Evolutionary conservation across 92 coral and sea anemone genomes (phyloP), one percentile per base, ranked within the genome.

Genomic region (Palythoa grandiflora): DNA sequence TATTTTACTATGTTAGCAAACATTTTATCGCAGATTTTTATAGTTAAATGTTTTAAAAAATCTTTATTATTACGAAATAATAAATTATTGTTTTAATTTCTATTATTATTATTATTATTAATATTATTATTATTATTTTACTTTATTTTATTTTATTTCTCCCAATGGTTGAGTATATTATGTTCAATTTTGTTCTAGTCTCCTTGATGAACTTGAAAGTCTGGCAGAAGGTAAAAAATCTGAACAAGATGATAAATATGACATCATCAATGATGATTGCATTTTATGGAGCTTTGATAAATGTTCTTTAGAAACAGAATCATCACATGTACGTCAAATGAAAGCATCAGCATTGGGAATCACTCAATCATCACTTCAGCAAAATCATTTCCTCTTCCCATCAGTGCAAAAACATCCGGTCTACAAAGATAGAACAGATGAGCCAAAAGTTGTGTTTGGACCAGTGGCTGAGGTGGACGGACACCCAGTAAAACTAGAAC

Each of bases 241-340:
- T 38, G 57, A 44, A 38, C 80, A 71, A 35, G 57, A 83, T 52
- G 71, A 71, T 40, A 88, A 92, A 84, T 77, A 92, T 77, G 94
- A 89, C 78, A 93, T 92, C 20, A 81, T 93, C 11, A 94, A 92
- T 54, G 91, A 94, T 19, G 79, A 91, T 71, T 95, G 88, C 89
- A 91, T 94, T 44, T 73, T 90, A 37, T 97, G 98, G 99, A 89
- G 94, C 2, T 97, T 97, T 92, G 98, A 96, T 57, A 80, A 87
- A 70, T 84, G 89, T 39, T 81, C 79, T 3, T n/a, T 83, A 20
- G 70, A 80, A 81, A 17, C 81, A 50, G 88, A 79, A 0, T 28
- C 79, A 16, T 40, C 84, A 10, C 0, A 35, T 39, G 70, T 60
- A 17, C 57, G 70, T 73, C 48, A 52, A 47, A 75, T 54, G 57